Evolutionary conservation across 2,797 vertebrate genomes (phyloP).

Genomic region (Delichon dasypus): DNA sequence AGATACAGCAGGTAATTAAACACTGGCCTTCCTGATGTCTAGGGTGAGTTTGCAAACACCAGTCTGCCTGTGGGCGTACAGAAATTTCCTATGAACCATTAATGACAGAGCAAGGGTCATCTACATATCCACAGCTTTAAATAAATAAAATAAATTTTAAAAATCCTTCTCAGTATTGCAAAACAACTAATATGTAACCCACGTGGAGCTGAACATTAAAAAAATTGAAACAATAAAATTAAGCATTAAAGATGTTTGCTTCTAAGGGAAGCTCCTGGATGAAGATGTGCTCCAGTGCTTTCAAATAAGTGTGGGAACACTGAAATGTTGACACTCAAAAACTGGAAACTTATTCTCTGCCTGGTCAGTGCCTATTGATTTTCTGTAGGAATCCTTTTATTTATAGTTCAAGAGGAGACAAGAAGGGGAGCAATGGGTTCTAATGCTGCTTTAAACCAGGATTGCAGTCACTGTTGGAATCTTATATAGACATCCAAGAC

Average conservation of each 20-base stretch:
- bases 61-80: neutral
- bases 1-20: constrained; percentile 43
- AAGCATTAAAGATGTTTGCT: neutral
- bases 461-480: neutral
- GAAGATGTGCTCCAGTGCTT: neutral
- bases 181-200: neutral
- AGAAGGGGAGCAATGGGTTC: neutral
- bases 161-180: neutral
- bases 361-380: neutral
- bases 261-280: neutral
- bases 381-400: neutral
- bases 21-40: neutral
- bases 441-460: neutral
- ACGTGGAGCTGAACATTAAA: neutral
- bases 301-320: neutral
- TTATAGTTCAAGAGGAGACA: neutral
- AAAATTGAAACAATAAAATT: neutral
- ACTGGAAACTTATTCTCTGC: neutral
- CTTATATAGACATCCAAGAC: neutral
- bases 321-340: neutral
- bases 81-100: neutral
- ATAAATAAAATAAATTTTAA: neutral
- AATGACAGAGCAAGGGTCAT: neutral
- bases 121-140: neutral
- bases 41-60: neutral